Base-by-base conservation (phyloP, 2,113 vertebrate genomes). In the Morone saxatilis region DNA sequence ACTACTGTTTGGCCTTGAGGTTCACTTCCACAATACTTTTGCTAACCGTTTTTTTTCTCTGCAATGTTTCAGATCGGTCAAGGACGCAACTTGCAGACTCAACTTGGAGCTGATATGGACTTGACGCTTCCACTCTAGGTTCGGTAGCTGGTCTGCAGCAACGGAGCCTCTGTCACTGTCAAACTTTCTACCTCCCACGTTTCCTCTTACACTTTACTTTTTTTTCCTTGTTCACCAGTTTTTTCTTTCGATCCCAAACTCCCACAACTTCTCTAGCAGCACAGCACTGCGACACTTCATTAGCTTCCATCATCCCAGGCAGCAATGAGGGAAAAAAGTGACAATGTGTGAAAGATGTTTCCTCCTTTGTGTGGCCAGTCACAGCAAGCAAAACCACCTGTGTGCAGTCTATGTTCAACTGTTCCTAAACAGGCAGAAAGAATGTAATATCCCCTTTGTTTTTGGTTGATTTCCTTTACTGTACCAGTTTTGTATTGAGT, bases 281-380 rank as follows among this genome's bases (percentile, higher is more conserved):
- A 1, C 82, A 66, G 51, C 69, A 5, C 40, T 25, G 54, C 63
- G 61, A 88, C 88, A 89, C 78, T 88, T 92, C 85, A 89, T 93
- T 93, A 92, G 80, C 78, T 86, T 84, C 88, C 84, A 86, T 91
- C 89, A 88, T 83, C 45, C 57, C 78, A 41, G 75, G 76, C 78
- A 76, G 82, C 14, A 0, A 54, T 53, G 14, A 67, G 57, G 14
- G 53, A 36, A 65, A 45, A 65, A 68, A 62, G 74, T 88, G 80
- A 78, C 79, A 84, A 70, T 25, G 68, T 71, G 79, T 81, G 63
- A 79, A 56, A 74, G 65, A 78, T 54, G 70, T 76, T 78, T 81
- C 48, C 47, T 69, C 10, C 45, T 48, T 45, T 43, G 59, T 57
- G 61, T 43, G 67, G 20, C 65, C 62, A 77, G 76, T 78, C 57